A percentile compares a stretch with the other conserved stretches of the same genome.
These are phyloP conservation scores for Mirounga angustirostris DNA, from an alignment of 2,113 vertebrate species.

Conservation along the genomic window DNA sequence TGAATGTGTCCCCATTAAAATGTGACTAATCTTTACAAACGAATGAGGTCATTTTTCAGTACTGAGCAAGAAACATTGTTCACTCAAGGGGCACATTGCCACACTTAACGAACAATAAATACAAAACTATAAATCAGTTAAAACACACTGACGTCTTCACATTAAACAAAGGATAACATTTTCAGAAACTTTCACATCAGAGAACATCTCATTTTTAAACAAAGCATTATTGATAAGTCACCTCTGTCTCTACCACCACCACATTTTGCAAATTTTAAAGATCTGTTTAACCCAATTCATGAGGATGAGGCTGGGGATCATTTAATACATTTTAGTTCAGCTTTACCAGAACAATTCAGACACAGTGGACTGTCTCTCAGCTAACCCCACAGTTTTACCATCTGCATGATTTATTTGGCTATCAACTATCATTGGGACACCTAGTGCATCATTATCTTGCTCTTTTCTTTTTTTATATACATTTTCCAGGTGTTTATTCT, in stretches of 20 bases:
- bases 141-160: slow-evolving; percentile 60
- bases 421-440: background rate
- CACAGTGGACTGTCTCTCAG: background rate
- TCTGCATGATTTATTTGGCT: slow-evolving; percentile 1
- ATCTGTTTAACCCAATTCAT: background rate
- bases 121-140: slow-evolving; percentile 68
- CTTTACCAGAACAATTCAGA: slow-evolving; percentile 24
- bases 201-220: slow-evolving; percentile 52
- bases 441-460: background rate
- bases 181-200: slow-evolving; percentile 10
- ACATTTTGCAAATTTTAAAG: slow-evolving; percentile 34
- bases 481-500: background rate
- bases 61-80: slow-evolving; percentile 56
- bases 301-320: background rate
- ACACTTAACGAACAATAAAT: slow-evolving; percentile 66
- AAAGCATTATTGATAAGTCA: slow-evolving; percentile 8
- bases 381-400: background rate
- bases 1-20: slow-evolving; percentile 78
- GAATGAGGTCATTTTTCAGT: slow-evolving; percentile 78
- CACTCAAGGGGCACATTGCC: slow-evolving; percentile 66
- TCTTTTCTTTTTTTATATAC: background rate
- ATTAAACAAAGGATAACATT: slow-evolving; percentile 50
- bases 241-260: background rate
- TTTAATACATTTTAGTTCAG: slow-evolving; percentile 59
- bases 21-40: slow-evolving; percentile 79